Evolutionary conservation across 2,797 vertebrate species (phyloP).

Genomic region (Danio albolineatus): DNA sequence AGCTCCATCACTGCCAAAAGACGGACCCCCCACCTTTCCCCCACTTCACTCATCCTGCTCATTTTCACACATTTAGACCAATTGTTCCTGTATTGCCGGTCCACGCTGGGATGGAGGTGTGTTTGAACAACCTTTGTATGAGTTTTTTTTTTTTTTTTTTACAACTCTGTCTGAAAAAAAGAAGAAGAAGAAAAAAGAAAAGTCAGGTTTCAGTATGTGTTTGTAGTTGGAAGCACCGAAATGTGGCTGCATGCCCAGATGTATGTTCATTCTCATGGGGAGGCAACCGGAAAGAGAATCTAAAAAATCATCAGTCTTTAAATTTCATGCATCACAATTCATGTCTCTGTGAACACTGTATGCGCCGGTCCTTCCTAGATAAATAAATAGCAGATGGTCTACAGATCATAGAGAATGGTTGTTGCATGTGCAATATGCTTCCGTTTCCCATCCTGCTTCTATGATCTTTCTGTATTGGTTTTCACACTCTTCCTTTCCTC

Average conservation of each 20-base stretch:
- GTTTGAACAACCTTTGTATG: slow-evolving; percentile 16
- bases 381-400: slow-evolving; percentile 63
- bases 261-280: slow-evolving; percentile 47
- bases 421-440: slow-evolving; percentile 42
- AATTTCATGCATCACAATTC: slow-evolving; percentile 62
- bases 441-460: slow-evolving; percentile 13
- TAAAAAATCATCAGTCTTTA: slow-evolving; percentile 52
- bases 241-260: slow-evolving; percentile 56
- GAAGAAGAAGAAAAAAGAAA: background rate
- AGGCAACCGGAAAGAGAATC: slow-evolving; percentile 54
- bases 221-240: slow-evolving; percentile 11
- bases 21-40: slow-evolving; percentile 25
- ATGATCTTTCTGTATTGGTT: slow-evolving; percentile 19
- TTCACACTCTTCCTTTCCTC: background rate
- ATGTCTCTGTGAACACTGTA: slow-evolving; percentile 63
- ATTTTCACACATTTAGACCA: slow-evolving; percentile 65
- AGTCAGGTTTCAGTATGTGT: slow-evolving; percentile 30
- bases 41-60: slow-evolving; percentile 61
- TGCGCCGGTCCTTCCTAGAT: slow-evolving; percentile 49
- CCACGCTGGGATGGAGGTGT: slow-evolving; percentile 48
- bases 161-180: background rate
- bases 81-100: slow-evolving; percentile 37
- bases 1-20: slow-evolving; percentile 61
- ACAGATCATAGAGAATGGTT: slow-evolving; percentile 45
- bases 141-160: background rate